Evolutionary conservation across 2,113 vertebrate species (phyloP), one percentile per base, ranked within the genome.

Genomic region (Oreochromis aureus): DNA sequence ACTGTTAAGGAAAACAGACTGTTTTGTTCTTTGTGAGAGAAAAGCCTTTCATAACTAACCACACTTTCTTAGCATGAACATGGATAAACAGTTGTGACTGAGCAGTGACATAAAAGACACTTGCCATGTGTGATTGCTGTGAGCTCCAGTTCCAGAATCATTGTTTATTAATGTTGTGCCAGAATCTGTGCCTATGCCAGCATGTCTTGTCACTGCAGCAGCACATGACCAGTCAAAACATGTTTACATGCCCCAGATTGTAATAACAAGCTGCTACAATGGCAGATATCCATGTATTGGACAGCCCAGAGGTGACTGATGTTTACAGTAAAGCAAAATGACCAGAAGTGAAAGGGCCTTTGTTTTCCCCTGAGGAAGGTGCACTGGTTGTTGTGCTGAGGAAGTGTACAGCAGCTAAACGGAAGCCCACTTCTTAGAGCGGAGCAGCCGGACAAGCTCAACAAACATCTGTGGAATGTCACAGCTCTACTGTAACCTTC

Each of bases 401-500:
- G 89, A 91, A 90, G 84, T 84, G 46, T 59, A 85, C 83, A 5
- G 44, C 53, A 78, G 79, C 83, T 59, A 73, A 87, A 83, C 53
- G 80, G 94, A 93, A 93, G 90, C 85, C 24, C 15, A 9, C 32
- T 79, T 93, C 83, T 92, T 66, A 48, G 87, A 36, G 76, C 39
- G 4, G 15, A 19, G 6, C 15, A 5, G 44, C 86, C 16, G 24
- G 88, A 88, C 87, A 58, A 93, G 80, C 84, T 87, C 90, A 27
- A 32, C 88, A 92, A 93, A 90, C 90, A 93, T 95, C 83, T 89
- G 69, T 85, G 93, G 90, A 94, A 95, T 94, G 92, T 93, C 85
- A 78, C 91, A 69, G 83, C 84, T 83, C 78, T 5, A 30, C 71
- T 66, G 76, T 39, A 66, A 44, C 71, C 46, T 80, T 85, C 69